A percentile compares a stretch with the other conserved stretches of the same genome.
Conservation (phyloP, 2,797 vertebrate genomes). For the Neoniphon sammara region DNA sequence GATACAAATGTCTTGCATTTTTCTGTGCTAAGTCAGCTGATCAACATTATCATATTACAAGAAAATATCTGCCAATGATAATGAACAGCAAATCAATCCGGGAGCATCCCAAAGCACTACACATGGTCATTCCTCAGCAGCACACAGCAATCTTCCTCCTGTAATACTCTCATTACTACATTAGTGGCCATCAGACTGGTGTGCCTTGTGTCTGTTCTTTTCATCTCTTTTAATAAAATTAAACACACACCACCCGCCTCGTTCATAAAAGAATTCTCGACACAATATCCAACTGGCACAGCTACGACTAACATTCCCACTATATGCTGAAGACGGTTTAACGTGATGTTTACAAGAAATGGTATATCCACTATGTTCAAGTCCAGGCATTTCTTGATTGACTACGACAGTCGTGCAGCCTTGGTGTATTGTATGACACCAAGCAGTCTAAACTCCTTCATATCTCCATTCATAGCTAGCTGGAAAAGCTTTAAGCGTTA, state of each 20-base stretch:
- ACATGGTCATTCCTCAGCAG: neutral
- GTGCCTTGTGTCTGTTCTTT: neutral
- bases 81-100: neutral
- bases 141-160: neutral
- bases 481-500: constrained; percentile 17
- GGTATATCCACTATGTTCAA: constrained; percentile 8
- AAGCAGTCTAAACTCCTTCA: constrained; percentile 31
- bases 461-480: constrained; percentile 43
- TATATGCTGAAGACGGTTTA: neutral
- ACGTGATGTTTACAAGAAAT: constrained; percentile 8
- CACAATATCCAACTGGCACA: neutral
- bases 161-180: too few relatives aligned
- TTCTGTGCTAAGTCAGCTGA: neutral
- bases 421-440: constrained; percentile 63
- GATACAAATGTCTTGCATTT: neutral
- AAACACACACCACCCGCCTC: neutral
- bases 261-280: neutral
- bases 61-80: neutral
- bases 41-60: neutral
- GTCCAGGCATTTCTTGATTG: constrained; percentile 56
- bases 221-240: neutral
- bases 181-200: neutral
- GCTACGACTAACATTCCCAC: neutral
- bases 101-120: neutral
- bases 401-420: constrained; percentile 67